These are phyloP conservation scores for Drosophila malerkotliana DNA, from an alignment of 1,140 invertebrate species.

Conservation along the genomic window DNA sequence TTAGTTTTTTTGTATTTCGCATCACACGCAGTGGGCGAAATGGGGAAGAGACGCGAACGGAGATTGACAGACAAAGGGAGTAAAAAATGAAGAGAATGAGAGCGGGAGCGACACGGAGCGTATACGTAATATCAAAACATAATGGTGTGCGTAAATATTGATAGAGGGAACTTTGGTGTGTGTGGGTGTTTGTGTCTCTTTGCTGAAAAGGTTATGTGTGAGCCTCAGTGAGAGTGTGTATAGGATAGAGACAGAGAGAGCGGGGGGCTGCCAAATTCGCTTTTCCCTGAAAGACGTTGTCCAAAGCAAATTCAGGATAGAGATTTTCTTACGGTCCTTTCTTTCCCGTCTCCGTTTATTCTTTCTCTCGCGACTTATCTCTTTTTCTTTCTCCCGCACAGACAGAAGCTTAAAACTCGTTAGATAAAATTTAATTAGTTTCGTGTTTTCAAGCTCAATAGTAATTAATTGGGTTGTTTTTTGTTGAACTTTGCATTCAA, in stretches of 20 bases:
- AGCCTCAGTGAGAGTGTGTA: conserved; percentile 9
- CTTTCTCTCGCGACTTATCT: conserved; percentile 13
- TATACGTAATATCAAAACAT: conserved; percentile 75
- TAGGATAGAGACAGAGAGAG: conserved; percentile 8
- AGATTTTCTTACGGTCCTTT: conserved; percentile 74
- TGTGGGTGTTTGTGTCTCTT: conserved; percentile 21
- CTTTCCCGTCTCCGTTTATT: conserved; percentile 9
- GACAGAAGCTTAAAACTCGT: conserved; percentile 18
- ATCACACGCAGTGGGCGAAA: background rate
- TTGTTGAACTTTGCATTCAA: background rate
- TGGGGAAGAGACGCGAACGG: conserved; percentile 4
- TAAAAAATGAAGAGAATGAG: conserved; percentile 23
- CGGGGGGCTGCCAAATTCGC: conserved; percentile 47
- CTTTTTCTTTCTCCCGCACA: conserved; percentile 53
- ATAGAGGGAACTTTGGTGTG: conserved; percentile 63
- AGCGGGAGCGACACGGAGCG: conserved; percentile 46
- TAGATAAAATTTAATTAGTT: conserved; percentile 25
- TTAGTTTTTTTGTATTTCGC: conserved; percentile 22
- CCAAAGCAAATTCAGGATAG: conserved; percentile 77
- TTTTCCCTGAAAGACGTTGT: conserved; percentile 69
- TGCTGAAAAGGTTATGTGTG: conserved; percentile 24
- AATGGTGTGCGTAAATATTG: conserved; percentile 78
- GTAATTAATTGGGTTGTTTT: background rate
- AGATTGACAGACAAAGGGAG: conserved; percentile 6
- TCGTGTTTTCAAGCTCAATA: background rate